Base-by-base conservation (phyloP, 2,888 invertebrate species). In the Xestia xanthographa region DNA sequence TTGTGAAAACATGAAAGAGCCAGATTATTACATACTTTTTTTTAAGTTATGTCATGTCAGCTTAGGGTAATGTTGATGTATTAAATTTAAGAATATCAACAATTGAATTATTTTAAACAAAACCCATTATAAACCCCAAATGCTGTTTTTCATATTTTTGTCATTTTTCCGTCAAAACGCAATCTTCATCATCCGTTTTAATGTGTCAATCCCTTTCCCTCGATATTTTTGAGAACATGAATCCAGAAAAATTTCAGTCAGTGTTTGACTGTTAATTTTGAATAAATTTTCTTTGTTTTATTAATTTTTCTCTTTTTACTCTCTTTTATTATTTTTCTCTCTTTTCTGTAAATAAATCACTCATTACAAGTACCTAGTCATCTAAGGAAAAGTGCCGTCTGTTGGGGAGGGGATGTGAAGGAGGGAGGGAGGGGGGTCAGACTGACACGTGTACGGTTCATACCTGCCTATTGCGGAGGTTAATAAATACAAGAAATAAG, bases 361-460 rank as follows among this genome's bases (percentile, higher is more conserved):
- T 60, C 17, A 53, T 43, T 26, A 41, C 29, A 12, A 38, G 20
- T 34, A n/a, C n/a, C n/a, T n/a, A 73, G 20, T 5, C 2, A 14
- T 53, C 8, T 48, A 45, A 60, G 26, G 62, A 68, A 72, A 82
- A 74, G 20, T 77, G 38, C 12, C 11, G 48, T 43, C 69, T 71
- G 50, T n/a, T 38, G 58, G 20, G n/a, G 12, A 14, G 26, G 26
- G 5, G 1, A 50, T 14, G 62, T 22, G 20, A 0, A 41, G n/a
- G 14, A 5, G 48, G 34, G 66, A 60, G 8, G 66, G 5, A 11
- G 4, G 38, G 41, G 43, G 53, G 41, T 14, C 9, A 56, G 41
- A 62, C 62, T 48, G 38, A 26, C 82, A 75, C 80, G 80, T 76
- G 80, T 83, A 83, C 66, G 62, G 41, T 41, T 14, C 56, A n/a